Percentiles rank a stretch among this genome's conserved stretches.
phyloP scores from a whole-genome alignment of 1,140 invertebrate species.

The Meteorus sp. region DNA sequence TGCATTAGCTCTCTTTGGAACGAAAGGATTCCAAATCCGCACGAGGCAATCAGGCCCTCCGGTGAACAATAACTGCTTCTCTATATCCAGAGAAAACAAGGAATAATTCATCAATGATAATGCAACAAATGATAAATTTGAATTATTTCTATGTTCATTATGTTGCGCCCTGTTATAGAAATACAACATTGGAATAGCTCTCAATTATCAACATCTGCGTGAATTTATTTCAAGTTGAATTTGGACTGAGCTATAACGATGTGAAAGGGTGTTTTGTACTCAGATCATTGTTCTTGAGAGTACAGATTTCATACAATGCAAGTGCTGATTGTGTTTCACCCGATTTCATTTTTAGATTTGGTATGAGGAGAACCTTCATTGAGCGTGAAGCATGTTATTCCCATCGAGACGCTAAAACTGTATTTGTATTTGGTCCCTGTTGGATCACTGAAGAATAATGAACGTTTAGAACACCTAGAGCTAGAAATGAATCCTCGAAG shows the following conservation, averaged over 20 bases:
- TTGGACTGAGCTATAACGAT: too few relatives aligned
- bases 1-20: conserved; percentile 64
- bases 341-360: conserved; percentile 1
- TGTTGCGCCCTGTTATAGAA: too few relatives aligned
- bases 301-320: too few relatives aligned
- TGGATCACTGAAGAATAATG: conserved; percentile 40
- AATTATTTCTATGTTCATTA: too few relatives aligned
- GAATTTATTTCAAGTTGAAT: too few relatives aligned
- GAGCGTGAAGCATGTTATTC: conserved; percentile 49
- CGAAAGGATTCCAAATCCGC: conserved; percentile 76
- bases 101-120: conserved; percentile 4
- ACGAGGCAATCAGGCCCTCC: conserved; percentile 74
- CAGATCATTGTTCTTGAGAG: too few relatives aligned
- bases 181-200: too few relatives aligned
- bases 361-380: conserved; percentile 42
- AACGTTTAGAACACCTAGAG: conserved; percentile 39
- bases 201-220: too few relatives aligned
- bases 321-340: background rate
- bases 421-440: conserved; percentile 37
- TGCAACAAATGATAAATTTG: background rate
- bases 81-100: conserved; percentile 27
- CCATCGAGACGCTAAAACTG: conserved; percentile 40
- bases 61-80: conserved; percentile 65
- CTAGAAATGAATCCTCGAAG: conserved; percentile 51
- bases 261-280: too few relatives aligned